These are phyloP conservation scores for Rhamnusium bicolor DNA, from an alignment of 2,888 invertebrate genomes.

Conservation along the genomic window DNA sequence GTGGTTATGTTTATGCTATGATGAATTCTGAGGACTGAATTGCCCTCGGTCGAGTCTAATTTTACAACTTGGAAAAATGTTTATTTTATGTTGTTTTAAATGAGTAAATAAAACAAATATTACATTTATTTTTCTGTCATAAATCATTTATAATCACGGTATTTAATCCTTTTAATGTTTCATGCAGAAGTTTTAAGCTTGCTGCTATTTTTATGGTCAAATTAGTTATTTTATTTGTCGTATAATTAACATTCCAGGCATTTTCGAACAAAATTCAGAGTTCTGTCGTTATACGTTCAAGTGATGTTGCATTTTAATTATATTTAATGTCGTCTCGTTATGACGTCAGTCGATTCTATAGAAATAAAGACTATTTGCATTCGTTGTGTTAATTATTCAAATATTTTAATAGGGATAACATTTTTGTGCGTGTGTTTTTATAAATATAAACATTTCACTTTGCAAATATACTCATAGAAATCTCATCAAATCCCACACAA, in stretches of 20 bases:
- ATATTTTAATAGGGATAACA: not conserved
- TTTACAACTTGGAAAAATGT: too few relatives aligned
- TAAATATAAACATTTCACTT: too few relatives aligned
- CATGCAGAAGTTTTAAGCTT: not conserved
- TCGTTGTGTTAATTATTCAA: not conserved
- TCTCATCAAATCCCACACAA: too few relatives aligned
- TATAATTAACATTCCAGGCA: conserved; percentile 3
- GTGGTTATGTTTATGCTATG: too few relatives aligned
- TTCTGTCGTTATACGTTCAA: not conserved
- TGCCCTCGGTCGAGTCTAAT: too few relatives aligned
- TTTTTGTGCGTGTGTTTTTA: not conserved
- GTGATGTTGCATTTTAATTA: conserved; percentile 24
- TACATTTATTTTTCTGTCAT: not conserved
- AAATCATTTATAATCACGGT: not conserved
- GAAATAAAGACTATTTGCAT: not conserved
- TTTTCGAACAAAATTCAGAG: conserved; percentile 7
- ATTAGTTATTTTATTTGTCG: not conserved
- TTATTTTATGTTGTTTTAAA: not conserved
- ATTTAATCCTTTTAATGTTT: not conserved
- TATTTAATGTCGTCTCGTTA: conserved; percentile 1
- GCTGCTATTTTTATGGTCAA: not conserved
- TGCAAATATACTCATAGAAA: too few relatives aligned
- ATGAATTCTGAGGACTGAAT: too few relatives aligned
- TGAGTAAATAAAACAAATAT: not conserved
- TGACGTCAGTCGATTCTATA: not conserved